Evolutionary conservation across 2,113 vertebrate species (phyloP).

Genomic region (Gopherus flavomarginatus): DNA sequence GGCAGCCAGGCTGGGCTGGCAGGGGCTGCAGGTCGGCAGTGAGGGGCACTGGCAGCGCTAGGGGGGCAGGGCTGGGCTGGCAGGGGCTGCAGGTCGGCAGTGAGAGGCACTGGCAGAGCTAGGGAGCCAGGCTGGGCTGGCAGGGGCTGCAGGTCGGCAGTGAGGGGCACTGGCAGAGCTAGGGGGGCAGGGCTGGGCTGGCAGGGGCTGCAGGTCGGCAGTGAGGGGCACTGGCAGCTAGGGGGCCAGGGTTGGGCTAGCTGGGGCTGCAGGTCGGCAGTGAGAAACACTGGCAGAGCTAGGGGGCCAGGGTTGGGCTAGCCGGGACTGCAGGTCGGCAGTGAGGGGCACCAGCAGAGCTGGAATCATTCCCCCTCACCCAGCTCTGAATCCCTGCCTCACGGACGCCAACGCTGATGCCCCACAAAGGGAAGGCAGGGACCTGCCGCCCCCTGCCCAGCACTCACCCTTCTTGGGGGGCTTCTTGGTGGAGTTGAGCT

Average conservation of each 20-base stretch:
- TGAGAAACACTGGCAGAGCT: not conserved
- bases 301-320: not conserved
- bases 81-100: no score
- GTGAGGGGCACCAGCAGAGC: not conserved
- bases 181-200: not conserved
- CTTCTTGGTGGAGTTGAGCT: slow-evolving; percentile 93
- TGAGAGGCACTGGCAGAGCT: no score
- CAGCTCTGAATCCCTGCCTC: no score
- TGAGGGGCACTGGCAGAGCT: no score
- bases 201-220: no score
- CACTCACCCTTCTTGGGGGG: slow-evolving; percentile 90
- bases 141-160: not conserved
- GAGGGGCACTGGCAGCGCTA: no score
- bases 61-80: no score
- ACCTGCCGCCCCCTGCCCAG: rapidly evolving
- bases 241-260: not conserved
- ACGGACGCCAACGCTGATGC: no score
- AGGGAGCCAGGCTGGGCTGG: not conserved
- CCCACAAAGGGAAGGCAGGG: not conserved
- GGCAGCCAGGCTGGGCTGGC: not conserved
- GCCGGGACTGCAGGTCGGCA: not conserved
- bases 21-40: rapidly evolving
- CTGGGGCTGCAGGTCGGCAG: not conserved
- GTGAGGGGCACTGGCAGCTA: no score
- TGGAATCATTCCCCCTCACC: not conserved